Evolutionary conservation across 2,888 invertebrate species (phyloP).

Genomic region (Acrocyrtus sp.): DNA sequence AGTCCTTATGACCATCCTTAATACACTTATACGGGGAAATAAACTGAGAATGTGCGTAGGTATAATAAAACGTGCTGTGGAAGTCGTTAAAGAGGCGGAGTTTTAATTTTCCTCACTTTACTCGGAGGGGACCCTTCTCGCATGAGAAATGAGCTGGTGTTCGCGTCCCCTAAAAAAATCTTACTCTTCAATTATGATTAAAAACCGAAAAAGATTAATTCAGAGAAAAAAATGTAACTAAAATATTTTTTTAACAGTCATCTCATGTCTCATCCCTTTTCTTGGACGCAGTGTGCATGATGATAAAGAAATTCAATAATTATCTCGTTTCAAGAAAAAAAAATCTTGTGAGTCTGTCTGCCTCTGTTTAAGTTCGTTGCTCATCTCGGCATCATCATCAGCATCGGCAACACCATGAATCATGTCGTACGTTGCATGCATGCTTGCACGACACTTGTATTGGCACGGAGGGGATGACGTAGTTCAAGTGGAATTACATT

Average conservation of each 20-base stretch:
- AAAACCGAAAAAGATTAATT: slow-evolving; percentile 6
- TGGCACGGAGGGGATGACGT: slow-evolving; percentile 38
- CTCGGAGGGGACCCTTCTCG: neutral
- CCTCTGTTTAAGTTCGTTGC: neutral
- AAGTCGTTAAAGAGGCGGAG: neutral
- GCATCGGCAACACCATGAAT: slow-evolving; percentile 42
- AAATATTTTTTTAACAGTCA: slow-evolving; percentile 36
- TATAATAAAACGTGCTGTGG: neutral
- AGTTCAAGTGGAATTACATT: slow-evolving; percentile 13
- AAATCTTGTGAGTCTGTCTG: slow-evolving; percentile 3
- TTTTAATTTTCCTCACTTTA: neutral
- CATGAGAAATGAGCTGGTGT: neutral
- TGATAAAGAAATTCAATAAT: slow-evolving; percentile 50
- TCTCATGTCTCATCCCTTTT: neutral
- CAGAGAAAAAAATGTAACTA: slow-evolving; percentile 29
- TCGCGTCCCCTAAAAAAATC: no score
- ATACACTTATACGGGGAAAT: neutral
- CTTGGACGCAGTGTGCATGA: slow-evolving; percentile 1
- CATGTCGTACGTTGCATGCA: slow-evolving; percentile 39
- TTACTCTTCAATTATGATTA: slow-evolving; percentile 6
- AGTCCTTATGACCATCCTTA: neutral
- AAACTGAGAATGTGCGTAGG: neutral
- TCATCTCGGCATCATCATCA: neutral
- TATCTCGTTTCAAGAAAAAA: slow-evolving; percentile 48
- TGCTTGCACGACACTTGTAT: slow-evolving; percentile 37